Evolutionary conservation across 2,113 vertebrate genomes (phyloP).

Genomic region (Tetrax tetrax): DNA sequence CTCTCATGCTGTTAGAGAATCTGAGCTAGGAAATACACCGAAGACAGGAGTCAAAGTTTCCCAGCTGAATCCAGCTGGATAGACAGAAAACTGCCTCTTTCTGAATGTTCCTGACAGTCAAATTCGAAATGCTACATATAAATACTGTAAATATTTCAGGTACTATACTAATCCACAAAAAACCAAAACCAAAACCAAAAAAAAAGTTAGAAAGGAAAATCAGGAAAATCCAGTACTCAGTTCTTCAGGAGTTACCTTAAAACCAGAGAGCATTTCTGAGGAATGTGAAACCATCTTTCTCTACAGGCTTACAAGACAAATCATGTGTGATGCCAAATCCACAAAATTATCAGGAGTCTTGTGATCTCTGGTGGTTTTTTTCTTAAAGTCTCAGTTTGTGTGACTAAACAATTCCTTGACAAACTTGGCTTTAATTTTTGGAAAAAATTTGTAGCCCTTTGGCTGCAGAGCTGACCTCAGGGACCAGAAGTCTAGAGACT

Average conservation of each 20-base stretch:
- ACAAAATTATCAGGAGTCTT: conserved; percentile 42
- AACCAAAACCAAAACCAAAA: too few relatives aligned
- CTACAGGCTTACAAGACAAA: background rate
- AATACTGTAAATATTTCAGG: background rate
- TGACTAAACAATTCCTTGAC: conserved; percentile 39
- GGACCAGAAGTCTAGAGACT: conserved; percentile 6
- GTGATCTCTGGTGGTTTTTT: conserved; percentile 22
- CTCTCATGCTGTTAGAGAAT: background rate
- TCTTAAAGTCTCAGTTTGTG: background rate
- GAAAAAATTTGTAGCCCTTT: conserved; percentile 11
- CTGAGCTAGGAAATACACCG: background rate
- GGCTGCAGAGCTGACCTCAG: background rate
- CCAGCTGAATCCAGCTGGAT: background rate
- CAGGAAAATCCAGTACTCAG: background rate
- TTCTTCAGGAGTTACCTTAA: background rate
- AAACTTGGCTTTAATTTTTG: background rate
- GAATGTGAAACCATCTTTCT: background rate
- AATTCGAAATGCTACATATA: background rate
- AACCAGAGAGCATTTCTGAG: background rate
- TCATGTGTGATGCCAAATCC: background rate
- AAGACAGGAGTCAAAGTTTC: background rate
- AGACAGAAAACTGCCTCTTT: background rate
- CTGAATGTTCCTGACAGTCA: background rate
- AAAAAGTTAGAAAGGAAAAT: background rate
- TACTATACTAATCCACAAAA: background rate